Conservation (phyloP, 2,797 vertebrate species). For the Alca torda region DNA sequence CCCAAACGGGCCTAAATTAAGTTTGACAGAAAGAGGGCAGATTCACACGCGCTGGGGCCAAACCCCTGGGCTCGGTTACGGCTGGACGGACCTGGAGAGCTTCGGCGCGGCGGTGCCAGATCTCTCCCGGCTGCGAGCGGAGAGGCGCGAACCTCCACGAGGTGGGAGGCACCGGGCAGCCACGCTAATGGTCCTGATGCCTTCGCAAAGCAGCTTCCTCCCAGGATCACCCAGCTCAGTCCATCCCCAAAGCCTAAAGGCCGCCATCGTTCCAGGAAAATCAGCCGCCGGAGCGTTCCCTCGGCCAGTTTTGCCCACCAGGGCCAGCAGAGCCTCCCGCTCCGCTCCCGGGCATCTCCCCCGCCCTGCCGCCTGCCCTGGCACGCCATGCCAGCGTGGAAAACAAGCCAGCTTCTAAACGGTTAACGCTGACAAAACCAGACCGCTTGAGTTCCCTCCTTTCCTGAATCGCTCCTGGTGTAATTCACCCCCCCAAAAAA, state of each 20-base stretch:
- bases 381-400: not conserved
- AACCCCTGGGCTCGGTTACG: not conserved
- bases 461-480: slow-evolving; percentile 5
- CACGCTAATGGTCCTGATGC: not conserved
- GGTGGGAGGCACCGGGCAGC: not conserved
- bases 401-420: slow-evolving; percentile 44
- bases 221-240: not conserved
- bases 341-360: not conserved
- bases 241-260: not conserved
- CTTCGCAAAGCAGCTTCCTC: not conserved
- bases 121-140: not conserved
- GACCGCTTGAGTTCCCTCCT: not conserved
- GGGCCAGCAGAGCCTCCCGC: not conserved
- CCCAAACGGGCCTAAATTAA: slow-evolving; percentile 45
- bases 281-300: fast-evolving
- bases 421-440: slow-evolving; percentile 53
- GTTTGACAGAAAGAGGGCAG: slow-evolving; percentile 65
- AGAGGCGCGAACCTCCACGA: not conserved
- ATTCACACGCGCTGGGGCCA: not conserved
- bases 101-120: not conserved
- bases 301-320: fast-evolving
- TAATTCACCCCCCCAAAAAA: slow-evolving; percentile 1
- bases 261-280: not conserved
- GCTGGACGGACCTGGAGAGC: not conserved
- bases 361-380: not conserved